Conservation (phyloP, 2,888 invertebrate species). For the Villa cingulata region DNA sequence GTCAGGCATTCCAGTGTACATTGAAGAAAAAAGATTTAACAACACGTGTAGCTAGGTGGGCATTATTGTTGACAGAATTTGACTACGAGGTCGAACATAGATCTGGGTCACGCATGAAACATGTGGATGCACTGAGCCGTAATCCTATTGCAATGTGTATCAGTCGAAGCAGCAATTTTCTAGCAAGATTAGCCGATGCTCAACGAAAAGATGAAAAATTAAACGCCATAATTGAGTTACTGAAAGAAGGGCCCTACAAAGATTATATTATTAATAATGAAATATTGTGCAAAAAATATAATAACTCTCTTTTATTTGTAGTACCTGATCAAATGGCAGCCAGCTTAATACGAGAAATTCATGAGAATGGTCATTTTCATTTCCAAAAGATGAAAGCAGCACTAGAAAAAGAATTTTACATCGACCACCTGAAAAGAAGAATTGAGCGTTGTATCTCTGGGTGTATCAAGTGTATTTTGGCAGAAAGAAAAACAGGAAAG, state of each 20-base stretch:
- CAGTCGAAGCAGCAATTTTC: slow-evolving; percentile 1
- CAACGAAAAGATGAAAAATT: too few species aligned
- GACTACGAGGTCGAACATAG: slow-evolving; percentile 16
- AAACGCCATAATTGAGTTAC: too few species aligned
- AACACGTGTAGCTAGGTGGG: slow-evolving; percentile 13
- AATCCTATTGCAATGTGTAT: slow-evolving; percentile 9
- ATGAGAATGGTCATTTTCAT: too few species aligned
- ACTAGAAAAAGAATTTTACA: not conserved
- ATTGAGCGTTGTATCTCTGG: not conserved
- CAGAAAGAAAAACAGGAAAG: slow-evolving; percentile 21
- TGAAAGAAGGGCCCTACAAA: too few species aligned
- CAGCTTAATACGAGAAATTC: too few species aligned
- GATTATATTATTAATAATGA: too few species aligned
- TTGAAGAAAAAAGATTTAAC: slow-evolving; percentile 13
- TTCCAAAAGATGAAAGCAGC: not conserved
- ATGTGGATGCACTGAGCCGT: slow-evolving; percentile 17
- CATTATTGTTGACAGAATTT: slow-evolving; percentile 16
- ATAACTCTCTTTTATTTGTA: too few species aligned
- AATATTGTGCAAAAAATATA: too few species aligned
- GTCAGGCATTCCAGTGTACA: slow-evolving; percentile 13
- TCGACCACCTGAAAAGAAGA: not conserved
- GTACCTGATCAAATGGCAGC: too few species aligned
- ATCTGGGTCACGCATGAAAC: slow-evolving; percentile 12
- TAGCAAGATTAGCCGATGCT: too few species aligned
- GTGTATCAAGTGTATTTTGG: slow-evolving; percentile 10